Conservation (phyloP, 2,888 invertebrate species). For the Gasteruption jaculator region DNA sequence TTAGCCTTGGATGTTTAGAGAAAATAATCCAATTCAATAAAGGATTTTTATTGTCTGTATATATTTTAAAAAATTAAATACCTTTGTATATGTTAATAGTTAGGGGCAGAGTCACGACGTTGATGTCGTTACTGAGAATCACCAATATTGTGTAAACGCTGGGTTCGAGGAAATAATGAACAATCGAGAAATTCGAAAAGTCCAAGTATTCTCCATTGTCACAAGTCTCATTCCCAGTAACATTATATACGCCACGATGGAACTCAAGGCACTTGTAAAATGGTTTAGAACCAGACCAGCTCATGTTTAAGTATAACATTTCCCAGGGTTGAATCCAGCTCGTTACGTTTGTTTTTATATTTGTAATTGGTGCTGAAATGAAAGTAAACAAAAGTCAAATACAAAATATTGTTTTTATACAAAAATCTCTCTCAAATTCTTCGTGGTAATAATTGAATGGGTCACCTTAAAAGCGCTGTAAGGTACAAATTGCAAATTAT, state of each 20-base stretch:
- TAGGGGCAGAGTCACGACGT: slow-evolving; percentile 64
- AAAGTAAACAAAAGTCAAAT: slow-evolving; percentile 5
- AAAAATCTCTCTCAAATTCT: background rate
- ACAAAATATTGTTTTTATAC: background rate
- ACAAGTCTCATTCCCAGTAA: slow-evolving; percentile 77
- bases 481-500: too few relatives aligned
- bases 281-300: slow-evolving; percentile 72
- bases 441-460: too few relatives aligned
- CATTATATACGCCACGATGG: slow-evolving; percentile 63
- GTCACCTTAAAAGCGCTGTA: too few relatives aligned
- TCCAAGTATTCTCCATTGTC: slow-evolving; percentile 41
- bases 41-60: background rate
- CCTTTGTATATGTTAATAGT: slow-evolving; percentile 83
- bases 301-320: slow-evolving; percentile 65
- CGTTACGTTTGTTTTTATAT: slow-evolving; percentile 67
- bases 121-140: slow-evolving; percentile 73
- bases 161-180: slow-evolving; percentile 67
- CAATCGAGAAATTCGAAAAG: slow-evolving; percentile 61
- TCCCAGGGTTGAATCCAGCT: slow-evolving; percentile 84
- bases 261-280: slow-evolving; percentile 68
- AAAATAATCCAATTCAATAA: background rate
- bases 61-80: slow-evolving; percentile 47
- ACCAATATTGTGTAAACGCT: slow-evolving; percentile 74
- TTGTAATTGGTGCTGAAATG: slow-evolving; percentile 65
- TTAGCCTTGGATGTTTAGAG: background rate